Evolutionary conservation across 1,140 invertebrate genomes (phyloP).

Genomic region (Listronotus bonariensis): DNA sequence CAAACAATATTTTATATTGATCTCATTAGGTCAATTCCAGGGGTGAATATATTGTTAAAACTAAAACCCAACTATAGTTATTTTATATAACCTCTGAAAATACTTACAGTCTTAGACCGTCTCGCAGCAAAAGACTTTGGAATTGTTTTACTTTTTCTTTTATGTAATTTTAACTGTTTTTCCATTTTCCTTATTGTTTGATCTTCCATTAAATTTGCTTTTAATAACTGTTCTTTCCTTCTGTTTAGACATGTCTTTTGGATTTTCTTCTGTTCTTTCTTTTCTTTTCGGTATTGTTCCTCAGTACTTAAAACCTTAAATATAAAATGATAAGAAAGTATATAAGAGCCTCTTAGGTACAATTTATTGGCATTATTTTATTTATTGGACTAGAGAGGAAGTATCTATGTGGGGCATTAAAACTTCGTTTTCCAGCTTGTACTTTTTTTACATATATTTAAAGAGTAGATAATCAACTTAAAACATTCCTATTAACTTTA

Average conservation of each 20-base stretch:
- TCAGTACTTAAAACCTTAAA: constrained; percentile 41
- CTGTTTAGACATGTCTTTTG: constrained; percentile 62
- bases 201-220: constrained; percentile 81
- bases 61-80: background rate
- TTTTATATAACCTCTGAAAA: constrained; percentile 1
- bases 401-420: too few relatives aligned
- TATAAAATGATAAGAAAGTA: too few relatives aligned
- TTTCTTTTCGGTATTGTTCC: constrained; percentile 53
- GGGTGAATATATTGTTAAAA: background rate
- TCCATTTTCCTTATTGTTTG: constrained; percentile 77
- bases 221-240: constrained; percentile 65
- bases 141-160: constrained; percentile 72
- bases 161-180: constrained; percentile 83
- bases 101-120: constrained; percentile 87
- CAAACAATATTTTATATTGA: too few relatives aligned
- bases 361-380: too few relatives aligned
- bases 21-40: too few relatives aligned
- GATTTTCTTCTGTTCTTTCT: constrained; percentile 58
- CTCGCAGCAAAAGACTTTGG: constrained; percentile 78
- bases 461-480: too few relatives aligned
- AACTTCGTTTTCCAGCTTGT: too few relatives aligned
- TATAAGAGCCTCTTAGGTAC: too few relatives aligned
- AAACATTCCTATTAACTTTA: too few relatives aligned
- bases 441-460: too few relatives aligned
- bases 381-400: too few relatives aligned